Base-by-base conservation (phyloP, 2,888 invertebrate genomes). In the Rapana venosa region DNA sequence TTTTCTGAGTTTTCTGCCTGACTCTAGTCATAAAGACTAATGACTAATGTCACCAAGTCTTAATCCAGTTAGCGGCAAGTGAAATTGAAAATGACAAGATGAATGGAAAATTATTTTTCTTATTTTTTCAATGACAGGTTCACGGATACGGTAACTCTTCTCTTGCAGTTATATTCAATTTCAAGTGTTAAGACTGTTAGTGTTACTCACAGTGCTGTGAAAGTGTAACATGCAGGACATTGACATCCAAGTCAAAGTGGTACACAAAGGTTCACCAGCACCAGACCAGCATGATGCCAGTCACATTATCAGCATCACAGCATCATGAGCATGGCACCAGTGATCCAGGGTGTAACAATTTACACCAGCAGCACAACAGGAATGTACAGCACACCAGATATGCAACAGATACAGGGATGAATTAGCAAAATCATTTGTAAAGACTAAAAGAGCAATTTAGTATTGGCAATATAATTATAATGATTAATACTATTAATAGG, bases 181-280 rank as follows among this genome's bases (percentile, higher is more conserved):
- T 22, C 66, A 66, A 2, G 17, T 17, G 17, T 17, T 15, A 11
- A 66, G 2, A 66, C 17, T 22, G 17, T 8, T 35, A 22, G 4
- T 79, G 79, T 35, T 35, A 79, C 79, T 79, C 35, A 79, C 79
- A 35, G 79, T 79, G 20, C 79, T 79, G 35, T 47, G 47, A 47
- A 47, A 47, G 47, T 8, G 47, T 47, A 8, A 47, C 47, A 47
- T 47, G 8, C 47, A 47, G 47, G 47, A 47, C 47, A 47, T 47
- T 47, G 66, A 66, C 66, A 66, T 47, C 47, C 47, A 47, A 47
- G 47, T 47, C 47, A 2, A 47, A 47, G 47, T 47, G 47, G 8
- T 47, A 47, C 47, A 47, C 47, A 13, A 61, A 4, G 15, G 22
- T 15, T 20, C 61, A 61, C 22, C 20, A 1, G 15, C 61, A 61